Percentiles rank a stretch among this genome's conserved stretches.
phyloP scores from a whole-genome alignment of 2,888 invertebrate species.

The Neoscelio sp. region DNA sequence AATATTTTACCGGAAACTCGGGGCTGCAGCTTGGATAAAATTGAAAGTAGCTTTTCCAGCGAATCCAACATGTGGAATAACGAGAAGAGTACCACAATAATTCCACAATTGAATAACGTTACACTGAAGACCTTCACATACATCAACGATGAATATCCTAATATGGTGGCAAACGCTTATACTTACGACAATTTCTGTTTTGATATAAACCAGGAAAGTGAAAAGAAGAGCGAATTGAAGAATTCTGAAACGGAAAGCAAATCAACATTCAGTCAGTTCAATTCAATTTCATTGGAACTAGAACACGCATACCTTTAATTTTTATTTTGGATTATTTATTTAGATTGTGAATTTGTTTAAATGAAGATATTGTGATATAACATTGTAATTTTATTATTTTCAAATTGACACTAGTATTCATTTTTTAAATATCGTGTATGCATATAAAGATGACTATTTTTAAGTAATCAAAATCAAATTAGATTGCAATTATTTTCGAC shows the following conservation, averaged over 20 bases:
- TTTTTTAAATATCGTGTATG: background rate
- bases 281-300: constrained; percentile 52
- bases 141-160: constrained; percentile 73
- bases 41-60: constrained; percentile 86
- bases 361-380: constrained; percentile 16
- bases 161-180: constrained; percentile 70
- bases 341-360: background rate
- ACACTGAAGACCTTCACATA: constrained; percentile 74
- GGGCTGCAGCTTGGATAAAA: constrained; percentile 87
- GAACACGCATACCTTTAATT: constrained; percentile 59
- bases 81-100: constrained; percentile 43
- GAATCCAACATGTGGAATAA: constrained; percentile 71
- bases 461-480: background rate
- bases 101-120: constrained; percentile 68
- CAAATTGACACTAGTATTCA: too few relatives aligned
- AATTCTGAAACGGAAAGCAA: background rate
- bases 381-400: background rate
- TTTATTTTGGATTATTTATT: constrained; percentile 1
- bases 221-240: constrained; percentile 46
- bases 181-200: constrained; percentile 76
- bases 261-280: constrained; percentile 48
- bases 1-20: constrained; percentile 89
- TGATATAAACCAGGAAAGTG: constrained; percentile 71
- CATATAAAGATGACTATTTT: background rate
- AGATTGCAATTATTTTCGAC: too few relatives aligned